These are phyloP conservation scores for Epizoanthus scotinus DNA, from an alignment of 92 coral and sea anemone genomes.

Conservation along the genomic window DNA sequence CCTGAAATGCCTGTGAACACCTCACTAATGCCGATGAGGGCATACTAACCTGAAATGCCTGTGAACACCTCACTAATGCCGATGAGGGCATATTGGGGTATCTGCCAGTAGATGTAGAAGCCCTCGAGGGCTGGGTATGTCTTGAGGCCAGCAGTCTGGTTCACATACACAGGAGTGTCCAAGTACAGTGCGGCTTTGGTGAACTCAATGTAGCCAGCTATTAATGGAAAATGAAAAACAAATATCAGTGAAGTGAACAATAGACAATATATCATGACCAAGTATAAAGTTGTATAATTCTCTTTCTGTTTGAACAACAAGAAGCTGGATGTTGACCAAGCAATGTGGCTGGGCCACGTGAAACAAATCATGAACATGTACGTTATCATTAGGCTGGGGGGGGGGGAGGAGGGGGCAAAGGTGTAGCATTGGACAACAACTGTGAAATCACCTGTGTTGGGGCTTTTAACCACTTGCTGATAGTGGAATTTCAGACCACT, in stretches of 20 bases:
- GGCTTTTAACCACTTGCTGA: too few relatives aligned
- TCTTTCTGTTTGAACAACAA: too few relatives aligned
- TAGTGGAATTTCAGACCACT: too few relatives aligned
- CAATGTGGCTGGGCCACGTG: too few relatives aligned
- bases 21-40: constrained; percentile 87
- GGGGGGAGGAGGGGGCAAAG: too few relatives aligned
- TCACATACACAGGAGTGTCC: constrained; percentile 46
- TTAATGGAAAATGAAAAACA: constrained; percentile 14
- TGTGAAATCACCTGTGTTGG: too few relatives aligned
- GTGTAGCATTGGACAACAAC: too few relatives aligned
- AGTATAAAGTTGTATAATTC: too few relatives aligned
- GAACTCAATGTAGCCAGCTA: constrained; percentile 85
- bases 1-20: constrained; percentile 91
- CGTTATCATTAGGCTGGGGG: too few relatives aligned
- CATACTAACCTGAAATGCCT: constrained; percentile 87
- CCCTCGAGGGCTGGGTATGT: constrained; percentile 62
- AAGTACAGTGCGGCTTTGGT: constrained; percentile 56
- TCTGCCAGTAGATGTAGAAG: constrained; percentile 79
- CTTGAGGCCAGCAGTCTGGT: constrained; percentile 70
- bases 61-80: constrained; percentile 93
- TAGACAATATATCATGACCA: too few relatives aligned
- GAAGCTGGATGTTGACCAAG: too few relatives aligned
- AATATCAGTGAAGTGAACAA: not conserved
- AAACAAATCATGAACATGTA: too few relatives aligned
- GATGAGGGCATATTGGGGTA: constrained; percentile 86